A percentile compares a stretch with the other conserved stretches of the same genome.
Conservation (phyloP, 2,797 vertebrate species). For the Schizothorax lantsangensis region DNA sequence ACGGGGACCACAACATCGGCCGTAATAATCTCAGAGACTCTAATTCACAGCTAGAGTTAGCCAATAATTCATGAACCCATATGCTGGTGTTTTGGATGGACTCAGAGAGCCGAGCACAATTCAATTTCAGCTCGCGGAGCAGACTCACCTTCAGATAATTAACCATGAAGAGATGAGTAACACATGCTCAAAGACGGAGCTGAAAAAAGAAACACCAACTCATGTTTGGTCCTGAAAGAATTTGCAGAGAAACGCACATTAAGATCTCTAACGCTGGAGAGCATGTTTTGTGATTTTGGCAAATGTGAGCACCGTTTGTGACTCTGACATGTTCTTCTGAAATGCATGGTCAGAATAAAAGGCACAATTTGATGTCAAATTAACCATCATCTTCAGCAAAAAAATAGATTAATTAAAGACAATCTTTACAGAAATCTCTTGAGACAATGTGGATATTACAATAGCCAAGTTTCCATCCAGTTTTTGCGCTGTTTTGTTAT, state of each 20-base stretch:
- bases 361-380: not conserved
- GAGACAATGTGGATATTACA: not conserved
- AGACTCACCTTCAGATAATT: constrained; percentile 52
- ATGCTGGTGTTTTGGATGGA: constrained; percentile 55
- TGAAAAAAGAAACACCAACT: not conserved
- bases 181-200: constrained; percentile 54
- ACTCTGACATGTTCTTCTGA: not conserved
- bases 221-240: constrained; percentile 38
- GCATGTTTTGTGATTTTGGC: not conserved
- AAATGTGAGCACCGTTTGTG: not conserved
- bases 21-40: constrained; percentile 62
- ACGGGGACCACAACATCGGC: constrained; percentile 53
- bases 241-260: not conserved
- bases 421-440: not conserved
- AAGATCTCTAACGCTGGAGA: not conserved
- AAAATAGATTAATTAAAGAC: too few species aligned
- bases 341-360: not conserved
- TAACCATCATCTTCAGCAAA: not conserved
- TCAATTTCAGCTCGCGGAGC: constrained; percentile 59
- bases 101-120: constrained; percentile 55
- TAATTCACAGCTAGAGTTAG: constrained; percentile 60
- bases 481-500: too few species aligned
- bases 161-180: constrained; percentile 54
- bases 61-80: constrained; percentile 61
- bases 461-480: not conserved